Evolutionary conservation across 2,113 vertebrate genomes (phyloP).

Genomic region (human (Homo sapiens)): GRCh38 chr16:60841501-60842000

Average conservation of each 20-base stretch:
- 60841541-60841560: background rate
- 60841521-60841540: background rate
- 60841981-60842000: background rate
- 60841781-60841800: background rate
- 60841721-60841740: background rate
- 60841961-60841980: background rate
- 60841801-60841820: background rate
- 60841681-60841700: background rate
- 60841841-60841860: background rate
- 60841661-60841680: background rate
- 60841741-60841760: background rate
- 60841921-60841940: fast-evolving
- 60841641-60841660: background rate
- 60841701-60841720: background rate
- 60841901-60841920: background rate
- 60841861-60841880: background rate
- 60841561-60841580: background rate
- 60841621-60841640: background rate
- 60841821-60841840: background rate
- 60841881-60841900: background rate
- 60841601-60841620: background rate
- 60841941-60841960: background rate
- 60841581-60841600: background rate
- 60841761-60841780: background rate
- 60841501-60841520: background rate